These are phyloP conservation scores for Scrobipalpa atriplicella DNA, from an alignment of 2,888 invertebrate species.

Conservation along the genomic window DNA sequence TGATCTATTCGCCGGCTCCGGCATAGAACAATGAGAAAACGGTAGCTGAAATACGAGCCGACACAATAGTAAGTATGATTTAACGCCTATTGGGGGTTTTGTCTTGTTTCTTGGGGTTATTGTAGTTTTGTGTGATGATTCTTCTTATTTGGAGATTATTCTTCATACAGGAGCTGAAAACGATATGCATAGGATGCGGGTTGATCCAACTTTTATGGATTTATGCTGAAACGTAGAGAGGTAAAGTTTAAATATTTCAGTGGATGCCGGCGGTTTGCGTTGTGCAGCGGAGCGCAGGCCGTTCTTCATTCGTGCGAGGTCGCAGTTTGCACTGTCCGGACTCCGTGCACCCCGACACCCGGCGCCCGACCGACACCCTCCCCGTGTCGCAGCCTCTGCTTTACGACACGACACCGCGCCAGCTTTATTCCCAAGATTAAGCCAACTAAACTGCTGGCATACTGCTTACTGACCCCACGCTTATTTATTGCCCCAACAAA, in stretches of 20 bases:
- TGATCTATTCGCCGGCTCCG: conserved; percentile 74
- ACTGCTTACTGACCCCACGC: conserved; percentile 59
- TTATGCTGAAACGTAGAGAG: conserved; percentile 36
- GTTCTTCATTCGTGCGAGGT: conserved; percentile 67
- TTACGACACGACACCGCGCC: conserved; percentile 68
- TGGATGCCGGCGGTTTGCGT: conserved; percentile 43
- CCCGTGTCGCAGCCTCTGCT: conserved; percentile 56
- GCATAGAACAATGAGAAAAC: conserved; percentile 42
- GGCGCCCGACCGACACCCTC: conserved; percentile 38
- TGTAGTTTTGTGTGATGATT: background rate
- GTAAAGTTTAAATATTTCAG: conserved; percentile 47
- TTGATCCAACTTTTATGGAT: conserved; percentile 25
- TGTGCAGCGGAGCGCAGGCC: conserved; percentile 52
- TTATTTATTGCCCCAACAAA: conserved; percentile 56
- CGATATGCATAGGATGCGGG: conserved; percentile 10
- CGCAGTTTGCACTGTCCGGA: conserved; percentile 67
- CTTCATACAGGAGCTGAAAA: conserved; percentile 3
- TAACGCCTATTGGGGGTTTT: background rate
- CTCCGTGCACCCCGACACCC: conserved; percentile 38
- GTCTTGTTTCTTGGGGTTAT: conserved; percentile 8
- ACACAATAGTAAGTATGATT: conserved; percentile 8
- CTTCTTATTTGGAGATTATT: background rate
- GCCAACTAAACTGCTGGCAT: conserved; percentile 71
- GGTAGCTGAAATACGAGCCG: conserved; percentile 33
- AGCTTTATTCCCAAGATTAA: conserved; percentile 75